Evolutionary conservation across 2,797 vertebrate species (phyloP).

Genomic region (Anolis apletophallus): DNA sequence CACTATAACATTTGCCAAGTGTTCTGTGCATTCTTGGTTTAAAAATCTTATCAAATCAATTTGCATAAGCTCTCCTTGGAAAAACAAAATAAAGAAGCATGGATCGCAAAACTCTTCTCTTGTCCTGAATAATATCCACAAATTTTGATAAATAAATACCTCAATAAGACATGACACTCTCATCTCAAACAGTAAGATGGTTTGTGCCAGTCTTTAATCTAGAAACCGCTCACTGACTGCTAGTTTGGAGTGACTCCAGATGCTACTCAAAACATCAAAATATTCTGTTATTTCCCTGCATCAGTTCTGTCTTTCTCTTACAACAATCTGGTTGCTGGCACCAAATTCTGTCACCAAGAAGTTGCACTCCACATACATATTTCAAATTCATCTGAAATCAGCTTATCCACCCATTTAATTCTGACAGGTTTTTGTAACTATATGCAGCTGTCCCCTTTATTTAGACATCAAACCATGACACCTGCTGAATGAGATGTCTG

Average conservation of each 20-base stretch:
- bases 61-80: neutral
- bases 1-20: neutral
- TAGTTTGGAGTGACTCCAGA: neutral
- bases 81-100: neutral
- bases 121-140: neutral
- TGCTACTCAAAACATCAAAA: neutral
- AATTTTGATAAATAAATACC: neutral
- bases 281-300: neutral
- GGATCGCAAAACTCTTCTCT: neutral
- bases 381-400: slow-evolving; percentile 2
- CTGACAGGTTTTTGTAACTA: slow-evolving; percentile 29
- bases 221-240: neutral
- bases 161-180: neutral
- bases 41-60: neutral
- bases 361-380: neutral
- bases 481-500: neutral
- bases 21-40: neutral
- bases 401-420: slow-evolving; percentile 42
- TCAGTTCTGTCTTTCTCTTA: neutral
- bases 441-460: slow-evolving; percentile 35
- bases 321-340: neutral
- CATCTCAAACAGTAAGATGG: neutral
- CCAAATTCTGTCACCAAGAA: neutral
- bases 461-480: slow-evolving; percentile 23
- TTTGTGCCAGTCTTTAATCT: too few relatives aligned